Conservation (phyloP, 2,888 invertebrate species). For the Noctua janthe region DNA sequence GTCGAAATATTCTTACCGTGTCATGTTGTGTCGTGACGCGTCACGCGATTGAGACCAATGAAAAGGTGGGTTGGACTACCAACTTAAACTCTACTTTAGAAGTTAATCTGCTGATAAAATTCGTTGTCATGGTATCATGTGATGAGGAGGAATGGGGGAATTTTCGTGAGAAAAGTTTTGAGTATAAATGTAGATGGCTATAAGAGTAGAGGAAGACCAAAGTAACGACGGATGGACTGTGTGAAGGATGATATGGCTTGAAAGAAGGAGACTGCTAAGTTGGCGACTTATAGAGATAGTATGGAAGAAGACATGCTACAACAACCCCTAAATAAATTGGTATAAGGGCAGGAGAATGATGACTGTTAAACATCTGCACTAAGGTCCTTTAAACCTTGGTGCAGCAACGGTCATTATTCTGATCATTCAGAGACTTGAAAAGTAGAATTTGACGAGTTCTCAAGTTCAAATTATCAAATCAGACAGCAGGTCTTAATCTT, state of each 20-base stretch:
- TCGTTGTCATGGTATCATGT: background rate
- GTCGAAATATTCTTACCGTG: background rate
- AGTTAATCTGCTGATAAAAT: background rate
- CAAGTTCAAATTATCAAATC: background rate
- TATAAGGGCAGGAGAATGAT: background rate
- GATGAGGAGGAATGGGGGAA: background rate
- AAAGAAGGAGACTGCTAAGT: background rate
- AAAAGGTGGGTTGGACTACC: background rate
- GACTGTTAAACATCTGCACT: background rate
- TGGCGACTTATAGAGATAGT: background rate
- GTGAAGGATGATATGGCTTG: background rate
- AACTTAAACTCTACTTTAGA: background rate
- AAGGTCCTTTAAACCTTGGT: background rate
- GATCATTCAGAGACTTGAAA: background rate
- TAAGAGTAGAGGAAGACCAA: background rate
- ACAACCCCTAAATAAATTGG: background rate
- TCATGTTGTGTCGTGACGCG: slow-evolving; percentile 2
- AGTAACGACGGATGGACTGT: background rate
- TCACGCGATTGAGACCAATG: slow-evolving; percentile 3
- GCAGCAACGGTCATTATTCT: too few species aligned
- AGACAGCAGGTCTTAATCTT: background rate
- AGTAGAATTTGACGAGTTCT: background rate
- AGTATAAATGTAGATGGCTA: background rate
- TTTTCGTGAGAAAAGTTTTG: background rate
- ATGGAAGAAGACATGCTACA: background rate